Percentiles rank a stretch among this genome's conserved stretches.
These are phyloP conservation scores for Pemphredon lugubris DNA, from an alignment of 2,888 invertebrate genomes.

Conservation along the genomic window DNA sequence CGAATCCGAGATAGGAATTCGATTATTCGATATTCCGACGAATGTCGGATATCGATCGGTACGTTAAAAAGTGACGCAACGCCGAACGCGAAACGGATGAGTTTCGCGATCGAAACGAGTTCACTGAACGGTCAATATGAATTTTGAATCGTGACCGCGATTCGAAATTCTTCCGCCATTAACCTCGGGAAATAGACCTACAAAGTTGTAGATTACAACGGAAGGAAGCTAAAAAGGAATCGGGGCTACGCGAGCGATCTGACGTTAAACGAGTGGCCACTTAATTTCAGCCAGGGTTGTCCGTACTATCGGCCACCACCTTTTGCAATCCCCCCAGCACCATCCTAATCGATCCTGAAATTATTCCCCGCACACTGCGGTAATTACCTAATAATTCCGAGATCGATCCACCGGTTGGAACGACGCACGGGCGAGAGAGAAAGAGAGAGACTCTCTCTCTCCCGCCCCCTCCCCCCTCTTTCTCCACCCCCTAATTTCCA, in stretches of 20 bases:
- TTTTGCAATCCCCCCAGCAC: too few relatives aligned
- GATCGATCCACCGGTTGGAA: slow-evolving; percentile 52
- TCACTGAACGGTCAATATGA: too few relatives aligned
- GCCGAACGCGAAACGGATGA: too few relatives aligned
- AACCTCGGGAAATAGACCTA: background rate
- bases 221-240: background rate
- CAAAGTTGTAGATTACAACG: too few relatives aligned
- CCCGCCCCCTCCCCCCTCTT: slow-evolving; percentile 41
- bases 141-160: too few relatives aligned
- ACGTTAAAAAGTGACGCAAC: too few relatives aligned
- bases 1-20: too few relatives aligned
- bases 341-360: slow-evolving; percentile 61
- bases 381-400: slow-evolving; percentile 67
- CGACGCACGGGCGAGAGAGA: slow-evolving; percentile 47
- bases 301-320: slow-evolving; percentile 2
- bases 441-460: too few relatives aligned
- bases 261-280: slow-evolving; percentile 33
- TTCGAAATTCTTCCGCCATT: background rate
- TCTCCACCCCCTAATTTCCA: too few relatives aligned
- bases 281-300: slow-evolving; percentile 41
- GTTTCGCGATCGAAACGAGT: too few relatives aligned
- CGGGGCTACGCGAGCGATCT: slow-evolving; percentile 21
- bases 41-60: too few relatives aligned
- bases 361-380: slow-evolving; percentile 58
- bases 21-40: too few relatives aligned